Evolutionary conservation across 2,888 invertebrate species (phyloP).

Genomic region (Chironomus tentans): DNA sequence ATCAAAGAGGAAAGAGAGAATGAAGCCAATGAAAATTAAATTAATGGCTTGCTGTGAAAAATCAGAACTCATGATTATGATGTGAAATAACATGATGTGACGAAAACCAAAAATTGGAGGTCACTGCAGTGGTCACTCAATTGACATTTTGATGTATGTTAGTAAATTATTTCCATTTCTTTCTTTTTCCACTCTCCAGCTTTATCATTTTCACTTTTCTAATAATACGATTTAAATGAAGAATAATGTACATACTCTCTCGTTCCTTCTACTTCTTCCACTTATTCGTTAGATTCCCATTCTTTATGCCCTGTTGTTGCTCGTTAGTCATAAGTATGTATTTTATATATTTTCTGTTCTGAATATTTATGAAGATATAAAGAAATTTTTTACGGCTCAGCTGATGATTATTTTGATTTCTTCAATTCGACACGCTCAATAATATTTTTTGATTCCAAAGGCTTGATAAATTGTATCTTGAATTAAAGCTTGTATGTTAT

Average conservation of each 20-base stretch:
- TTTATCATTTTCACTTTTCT: neutral
- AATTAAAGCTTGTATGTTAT: too few species aligned
- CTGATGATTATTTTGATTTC: too few species aligned
- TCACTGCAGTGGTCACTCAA: constrained; percentile 13
- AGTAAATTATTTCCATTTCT: neutral
- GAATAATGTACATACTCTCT: constrained; percentile 10
- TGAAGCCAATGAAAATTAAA: constrained; percentile 11
- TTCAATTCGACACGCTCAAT: too few species aligned
- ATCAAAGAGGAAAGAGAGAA: neutral
- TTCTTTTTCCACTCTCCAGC: neutral
- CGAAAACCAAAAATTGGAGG: constrained; percentile 17
- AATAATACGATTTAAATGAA: constrained; percentile 9
- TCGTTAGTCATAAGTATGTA: too few species aligned
- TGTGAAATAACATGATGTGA: neutral
- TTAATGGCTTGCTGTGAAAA: constrained; percentile 20
- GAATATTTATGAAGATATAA: too few species aligned
- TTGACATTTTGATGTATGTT: constrained; percentile 22
- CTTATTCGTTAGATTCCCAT: too few species aligned
- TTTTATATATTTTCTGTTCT: too few species aligned
- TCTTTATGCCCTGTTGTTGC: too few species aligned
- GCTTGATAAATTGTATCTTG: too few species aligned
- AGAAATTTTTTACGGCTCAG: too few species aligned
- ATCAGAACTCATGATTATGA: constrained; percentile 18
- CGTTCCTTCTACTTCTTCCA: neutral
- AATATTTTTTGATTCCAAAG: too few species aligned